Base-by-base conservation (phyloP, 2,797 vertebrate genomes). In the Lepus townsendii region DNA sequence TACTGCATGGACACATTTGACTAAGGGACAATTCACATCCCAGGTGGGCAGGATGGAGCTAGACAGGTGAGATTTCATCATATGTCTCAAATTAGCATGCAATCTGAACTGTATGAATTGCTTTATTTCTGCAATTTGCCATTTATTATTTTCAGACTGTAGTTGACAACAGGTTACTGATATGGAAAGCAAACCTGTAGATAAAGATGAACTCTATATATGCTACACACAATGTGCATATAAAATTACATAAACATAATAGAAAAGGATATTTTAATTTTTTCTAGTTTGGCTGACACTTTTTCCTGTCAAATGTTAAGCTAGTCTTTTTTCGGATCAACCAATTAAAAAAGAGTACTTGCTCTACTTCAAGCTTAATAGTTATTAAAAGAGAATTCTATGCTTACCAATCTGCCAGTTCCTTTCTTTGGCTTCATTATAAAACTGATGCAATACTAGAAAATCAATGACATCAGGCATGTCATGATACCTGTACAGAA, bases 381-480 rank as follows among this genome's bases (percentile, higher is more conserved):
- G 20, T 80, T 80, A 82, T 54, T 85, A 90, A 95, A 20, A 73
- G 19, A 68, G 11, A 95, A 83, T 76, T 93, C 72, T 95, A 50
- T 14, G 97, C 97, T 97, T 96, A 99, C 99, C 99, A 95, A 99
- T 98, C 97, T 99, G 99, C 99, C 99, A 99, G 98, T 99, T 99
- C 96, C 98, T 99, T 98, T 99, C 99, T 99, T 99, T 99, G 97
- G 99, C 99, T 98, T 99, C 99, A 57, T 99, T 99, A 98, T 99
- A 99, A 98, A 99, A 99, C 97, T 99, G 99, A 98, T 99, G 99
- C 97, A 99, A 98, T 95, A 99, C 99, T 98, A 99, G 98, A 97
- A 99, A 99, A 97, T 99, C 99, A 95, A 99, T 99, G 97, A 99
- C 99, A 97, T 99, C 99, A n/a, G 99, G 99, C 99, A 99, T 99